These are phyloP conservation scores for Chaetogeoica ovagalla DNA, from an alignment of 2,888 invertebrate species.

Conservation along the genomic window DNA sequence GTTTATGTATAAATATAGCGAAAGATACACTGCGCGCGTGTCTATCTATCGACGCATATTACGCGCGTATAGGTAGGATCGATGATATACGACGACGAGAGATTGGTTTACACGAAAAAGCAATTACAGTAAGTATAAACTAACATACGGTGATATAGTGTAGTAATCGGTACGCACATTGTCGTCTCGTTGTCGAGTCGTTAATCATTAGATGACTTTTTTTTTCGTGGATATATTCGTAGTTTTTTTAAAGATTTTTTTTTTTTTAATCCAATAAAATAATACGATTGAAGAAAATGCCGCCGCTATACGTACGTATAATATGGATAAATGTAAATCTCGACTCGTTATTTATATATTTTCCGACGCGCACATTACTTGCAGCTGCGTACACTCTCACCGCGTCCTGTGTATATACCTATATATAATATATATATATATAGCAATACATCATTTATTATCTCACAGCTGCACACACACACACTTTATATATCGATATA, in stretches of 20 bases:
- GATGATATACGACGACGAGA: background rate
- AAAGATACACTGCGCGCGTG: too few relatives aligned
- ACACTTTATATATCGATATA: too few relatives aligned
- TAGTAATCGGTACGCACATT: background rate
- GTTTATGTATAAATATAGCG: background rate
- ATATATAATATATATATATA: too few relatives aligned
- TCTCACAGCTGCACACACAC: background rate
- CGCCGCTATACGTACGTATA: background rate
- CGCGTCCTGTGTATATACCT: background rate
- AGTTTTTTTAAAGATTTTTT: slow-evolving; percentile 27
- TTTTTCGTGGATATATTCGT: slow-evolving; percentile 2
- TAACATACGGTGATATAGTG: background rate
- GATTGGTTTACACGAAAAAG: slow-evolving; percentile 51
- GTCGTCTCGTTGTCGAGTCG: slow-evolving; percentile 19
- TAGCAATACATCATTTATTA: too few relatives aligned
- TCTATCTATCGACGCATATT: background rate
- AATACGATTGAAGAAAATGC: slow-evolving; percentile 16
- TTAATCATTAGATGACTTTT: slow-evolving; percentile 47
- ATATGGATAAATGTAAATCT: slow-evolving; percentile 23
- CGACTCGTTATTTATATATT: slow-evolving; percentile 1
- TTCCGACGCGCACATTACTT: background rate
- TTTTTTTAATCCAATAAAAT: slow-evolving; percentile 32
- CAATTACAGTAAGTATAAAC: slow-evolving; percentile 25
- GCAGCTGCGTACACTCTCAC: background rate
- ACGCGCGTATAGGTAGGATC: background rate